Percentiles rank a stretch among this genome's conserved stretches.
These are phyloP conservation scores for Platorchestia sp. DNA, from an alignment of 1,140 invertebrate species.

Conservation along the genomic window DNA sequence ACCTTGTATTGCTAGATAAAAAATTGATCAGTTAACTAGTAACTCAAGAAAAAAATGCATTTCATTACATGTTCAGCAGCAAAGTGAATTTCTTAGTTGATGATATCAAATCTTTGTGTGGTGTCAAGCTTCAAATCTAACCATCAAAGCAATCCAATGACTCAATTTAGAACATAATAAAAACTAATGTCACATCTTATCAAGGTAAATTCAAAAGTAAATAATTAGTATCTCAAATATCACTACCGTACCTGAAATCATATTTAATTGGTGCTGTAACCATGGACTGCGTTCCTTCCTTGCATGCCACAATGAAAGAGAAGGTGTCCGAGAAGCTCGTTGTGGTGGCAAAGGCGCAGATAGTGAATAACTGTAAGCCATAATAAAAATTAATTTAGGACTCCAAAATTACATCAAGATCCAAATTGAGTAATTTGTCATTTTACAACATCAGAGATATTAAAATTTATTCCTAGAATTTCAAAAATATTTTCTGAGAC, in stretches of 20 bases:
- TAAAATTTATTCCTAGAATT: background rate
- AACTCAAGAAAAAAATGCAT: too few species aligned
- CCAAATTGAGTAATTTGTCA: background rate
- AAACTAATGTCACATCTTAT: too few species aligned
- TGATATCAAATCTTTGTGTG: too few species aligned
- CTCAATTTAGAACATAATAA: too few species aligned
- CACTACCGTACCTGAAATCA: slow-evolving; percentile 70
- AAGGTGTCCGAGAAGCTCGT: slow-evolving; percentile 72
- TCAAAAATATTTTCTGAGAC: background rate
- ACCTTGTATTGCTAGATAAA: too few species aligned
- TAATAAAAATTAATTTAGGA: background rate
- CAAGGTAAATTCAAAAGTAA: background rate
- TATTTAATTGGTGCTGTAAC: slow-evolving; percentile 69
- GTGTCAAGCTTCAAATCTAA: too few species aligned
- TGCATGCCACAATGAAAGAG: slow-evolving; percentile 69
- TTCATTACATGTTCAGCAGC: too few species aligned
- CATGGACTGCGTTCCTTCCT: slow-evolving; percentile 51
- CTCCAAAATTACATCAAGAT: background rate
- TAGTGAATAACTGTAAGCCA: slow-evolving; percentile 73
- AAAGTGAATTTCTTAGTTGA: too few species aligned
- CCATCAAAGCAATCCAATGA: too few species aligned
- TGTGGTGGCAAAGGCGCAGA: slow-evolving; percentile 76
- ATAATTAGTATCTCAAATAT: background rate
- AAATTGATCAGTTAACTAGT: too few species aligned
- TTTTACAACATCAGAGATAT: background rate